phyloP scores from a whole-genome alignment of 2,113 vertebrate genomes.

The Egretta garzetta region DNA sequence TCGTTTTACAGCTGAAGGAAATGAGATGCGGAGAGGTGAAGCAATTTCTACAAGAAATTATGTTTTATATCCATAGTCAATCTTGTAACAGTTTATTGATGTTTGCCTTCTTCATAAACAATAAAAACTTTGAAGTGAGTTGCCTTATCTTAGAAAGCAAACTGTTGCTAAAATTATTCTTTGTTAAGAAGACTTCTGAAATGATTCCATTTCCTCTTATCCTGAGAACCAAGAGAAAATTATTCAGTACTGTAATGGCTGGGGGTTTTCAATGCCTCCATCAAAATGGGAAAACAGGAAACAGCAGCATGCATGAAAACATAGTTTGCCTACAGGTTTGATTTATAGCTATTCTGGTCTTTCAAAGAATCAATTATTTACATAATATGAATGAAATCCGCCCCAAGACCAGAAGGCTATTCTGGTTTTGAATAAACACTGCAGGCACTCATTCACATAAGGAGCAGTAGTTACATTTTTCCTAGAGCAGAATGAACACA shows the following conservation, averaged over 20 bases:
- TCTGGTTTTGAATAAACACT: not conserved
- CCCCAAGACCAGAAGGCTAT: not conserved
- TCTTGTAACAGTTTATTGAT: conserved; percentile 3
- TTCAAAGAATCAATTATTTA: conserved; percentile 28
- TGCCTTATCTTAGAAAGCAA: conserved; percentile 33
- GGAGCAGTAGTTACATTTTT: not conserved
- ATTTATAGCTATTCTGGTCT: not conserved
- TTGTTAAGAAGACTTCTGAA: conserved; percentile 11
- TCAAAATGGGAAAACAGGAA: conserved; percentile 29
- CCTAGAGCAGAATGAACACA: not conserved
- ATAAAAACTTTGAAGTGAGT: not conserved
- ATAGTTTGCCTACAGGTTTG: not conserved
- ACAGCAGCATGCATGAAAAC: not conserved
- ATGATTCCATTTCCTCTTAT: conserved; percentile 2
- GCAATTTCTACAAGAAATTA: not conserved
- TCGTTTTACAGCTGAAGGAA: conserved; percentile 14
- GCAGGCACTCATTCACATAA: not conserved
- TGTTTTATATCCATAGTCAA: not conserved
- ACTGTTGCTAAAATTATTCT: not conserved
- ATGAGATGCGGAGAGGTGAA: not conserved
- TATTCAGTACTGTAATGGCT: not conserved
- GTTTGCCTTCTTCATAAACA: conserved; percentile 12
- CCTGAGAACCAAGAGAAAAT: conserved; percentile 2
- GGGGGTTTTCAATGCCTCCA: not conserved
- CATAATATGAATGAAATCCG: not conserved